Conservation (phyloP, 2,113 vertebrate genomes). For the Marcusenius ussheri region DNA sequence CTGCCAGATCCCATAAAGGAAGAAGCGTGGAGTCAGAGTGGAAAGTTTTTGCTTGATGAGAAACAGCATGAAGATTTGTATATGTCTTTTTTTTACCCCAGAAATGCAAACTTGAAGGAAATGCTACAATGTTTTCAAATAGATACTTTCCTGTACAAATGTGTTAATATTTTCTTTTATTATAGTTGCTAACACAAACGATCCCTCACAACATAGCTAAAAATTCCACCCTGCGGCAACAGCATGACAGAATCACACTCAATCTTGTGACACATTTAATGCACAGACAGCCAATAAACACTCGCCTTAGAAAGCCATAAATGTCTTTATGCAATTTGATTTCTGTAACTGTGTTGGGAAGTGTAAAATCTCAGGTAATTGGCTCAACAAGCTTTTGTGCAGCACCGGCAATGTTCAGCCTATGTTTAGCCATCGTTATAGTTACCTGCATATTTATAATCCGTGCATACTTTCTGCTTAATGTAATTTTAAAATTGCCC, state of each 20-base stretch:
- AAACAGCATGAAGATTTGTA: neutral
- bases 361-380: neutral
- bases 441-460: neutral
- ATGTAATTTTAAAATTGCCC: neutral
- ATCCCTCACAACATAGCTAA: neutral
- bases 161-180: neutral
- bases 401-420: neutral
- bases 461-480: neutral
- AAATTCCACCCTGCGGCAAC: neutral
- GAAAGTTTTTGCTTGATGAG: neutral
- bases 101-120: neutral
- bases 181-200: neutral
- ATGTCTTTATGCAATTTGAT: neutral
- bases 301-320: neutral
- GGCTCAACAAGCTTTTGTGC: neutral
- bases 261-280: neutral
- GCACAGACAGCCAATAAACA: neutral
- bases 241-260: neutral
- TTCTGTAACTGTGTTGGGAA: slow-evolving; percentile 6
- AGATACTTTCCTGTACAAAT: neutral
- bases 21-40: neutral
- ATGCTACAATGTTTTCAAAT: neutral
- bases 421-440: neutral
- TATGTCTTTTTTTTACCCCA: neutral
- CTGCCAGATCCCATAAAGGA: neutral